These are phyloP conservation scores for Agelas oroides DNA, from an alignment of 37 sponge, comb jelly and placozoan genomes.

Conservation along the genomic window DNA sequence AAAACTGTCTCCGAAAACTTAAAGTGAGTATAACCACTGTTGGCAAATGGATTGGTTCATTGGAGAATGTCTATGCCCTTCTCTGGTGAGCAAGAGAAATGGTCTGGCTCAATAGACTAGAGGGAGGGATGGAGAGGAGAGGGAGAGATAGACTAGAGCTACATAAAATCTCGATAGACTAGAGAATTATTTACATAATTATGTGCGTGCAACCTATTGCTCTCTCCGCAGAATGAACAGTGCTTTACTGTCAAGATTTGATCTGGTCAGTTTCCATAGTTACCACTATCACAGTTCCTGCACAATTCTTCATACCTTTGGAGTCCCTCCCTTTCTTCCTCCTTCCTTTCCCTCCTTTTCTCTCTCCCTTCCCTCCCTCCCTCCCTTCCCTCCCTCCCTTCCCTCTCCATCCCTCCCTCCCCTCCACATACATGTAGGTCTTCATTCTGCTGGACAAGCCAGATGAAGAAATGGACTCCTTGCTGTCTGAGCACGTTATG, in stretches of 20 bases:
- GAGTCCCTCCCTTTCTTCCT: neutral
- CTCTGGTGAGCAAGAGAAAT: too few species aligned
- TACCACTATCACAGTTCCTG: neutral
- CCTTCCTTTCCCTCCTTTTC: neutral
- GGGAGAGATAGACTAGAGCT: neutral
- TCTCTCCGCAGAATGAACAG: slow-evolving; percentile 82
- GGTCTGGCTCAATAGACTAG: too few species aligned
- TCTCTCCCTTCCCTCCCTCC: neutral
- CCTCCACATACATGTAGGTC: slow-evolving; percentile 17
- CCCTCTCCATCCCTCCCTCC: neutral
- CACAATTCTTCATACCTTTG: neutral
- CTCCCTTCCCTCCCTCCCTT: neutral
- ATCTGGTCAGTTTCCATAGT: slow-evolving; percentile 63
- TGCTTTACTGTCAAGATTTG: slow-evolving; percentile 95
- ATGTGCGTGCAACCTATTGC: too few species aligned
- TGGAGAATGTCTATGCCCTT: neutral
- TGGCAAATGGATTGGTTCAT: neutral
- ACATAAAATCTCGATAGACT: too few species aligned
- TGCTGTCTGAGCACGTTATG: slow-evolving; percentile 95
- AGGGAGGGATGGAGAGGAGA: neutral
- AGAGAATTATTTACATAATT: too few species aligned
- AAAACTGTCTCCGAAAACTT: slow-evolving; percentile 98
- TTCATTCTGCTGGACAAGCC: slow-evolving; percentile 97
- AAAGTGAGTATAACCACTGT: slow-evolving; percentile 26
- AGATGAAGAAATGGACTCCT: slow-evolving; percentile 93